Conservation (phyloP, 2,888 invertebrate genomes). For the Caenorhabditis sp. region DNA sequence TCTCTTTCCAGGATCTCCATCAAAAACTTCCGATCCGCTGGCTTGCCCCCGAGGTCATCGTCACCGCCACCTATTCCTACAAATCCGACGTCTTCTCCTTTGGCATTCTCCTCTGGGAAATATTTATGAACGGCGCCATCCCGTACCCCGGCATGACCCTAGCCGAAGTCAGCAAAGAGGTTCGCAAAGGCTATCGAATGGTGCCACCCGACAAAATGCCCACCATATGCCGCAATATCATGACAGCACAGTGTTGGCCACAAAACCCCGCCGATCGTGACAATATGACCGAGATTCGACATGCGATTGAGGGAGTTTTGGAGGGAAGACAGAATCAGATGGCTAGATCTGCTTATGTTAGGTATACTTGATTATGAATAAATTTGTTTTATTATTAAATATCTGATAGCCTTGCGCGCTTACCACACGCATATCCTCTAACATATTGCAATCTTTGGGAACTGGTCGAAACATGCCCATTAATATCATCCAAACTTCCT, state of each 20-base stretch:
- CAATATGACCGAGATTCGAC: slow-evolving; percentile 37
- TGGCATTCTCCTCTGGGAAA: slow-evolving; percentile 57
- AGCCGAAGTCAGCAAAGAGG: slow-evolving; percentile 45
- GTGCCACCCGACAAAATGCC: slow-evolving; percentile 58
- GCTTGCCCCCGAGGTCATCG: slow-evolving; percentile 58
- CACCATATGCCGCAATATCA: slow-evolving; percentile 43
- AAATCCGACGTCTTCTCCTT: slow-evolving; percentile 59
- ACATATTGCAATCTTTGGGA: too few species aligned
- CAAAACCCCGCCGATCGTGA: slow-evolving; percentile 33
- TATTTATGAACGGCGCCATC: slow-evolving; percentile 47
- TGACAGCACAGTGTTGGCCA: slow-evolving; percentile 36
- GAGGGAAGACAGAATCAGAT: slow-evolving; percentile 18
- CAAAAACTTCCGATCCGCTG: slow-evolving; percentile 56
- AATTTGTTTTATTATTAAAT: too few species aligned
- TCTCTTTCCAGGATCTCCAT: slow-evolving; percentile 47
- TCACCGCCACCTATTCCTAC: slow-evolving; percentile 43
- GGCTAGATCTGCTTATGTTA: background rate
- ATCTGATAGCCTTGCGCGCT: too few species aligned
- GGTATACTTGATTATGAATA: background rate
- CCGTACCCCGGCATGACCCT: slow-evolving; percentile 56
- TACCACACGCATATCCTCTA: too few species aligned
- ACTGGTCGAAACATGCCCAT: too few species aligned
- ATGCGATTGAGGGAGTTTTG: slow-evolving; percentile 27
- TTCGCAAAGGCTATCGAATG: slow-evolving; percentile 48
- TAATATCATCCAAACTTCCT: too few species aligned